Base-by-base conservation (phyloP, 2,888 invertebrate species). In the Nemurella pictetii region DNA sequence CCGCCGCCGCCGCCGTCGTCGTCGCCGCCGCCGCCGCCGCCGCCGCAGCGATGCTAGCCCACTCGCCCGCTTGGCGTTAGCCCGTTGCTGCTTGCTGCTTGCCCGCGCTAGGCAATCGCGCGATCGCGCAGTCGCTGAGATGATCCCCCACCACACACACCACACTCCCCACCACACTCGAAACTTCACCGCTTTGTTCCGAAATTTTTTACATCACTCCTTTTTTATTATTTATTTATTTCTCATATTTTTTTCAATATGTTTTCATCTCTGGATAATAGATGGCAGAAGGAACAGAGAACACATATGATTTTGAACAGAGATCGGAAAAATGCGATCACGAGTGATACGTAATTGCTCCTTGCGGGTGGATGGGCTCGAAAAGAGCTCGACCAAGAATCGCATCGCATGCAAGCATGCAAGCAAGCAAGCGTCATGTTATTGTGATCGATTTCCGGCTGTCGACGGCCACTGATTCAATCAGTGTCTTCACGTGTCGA, bases 251-350 rank as follows among this genome's bases (percentile, higher is more conserved):
- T 82, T 80, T 75, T 72, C 27, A 82, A 82, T 82, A 82, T 82
- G 82, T 72, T 82, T 82, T 82, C 82, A 55, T 55, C 82, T 26
- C 26, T 29, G 73, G 82, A 55, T 82, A 82, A 82, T 55, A 82
- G 82, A 82, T 82, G 82, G 82, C 82, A 72, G 55, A 55, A 82
- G 82, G 55, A 82, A 82, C 82, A 72, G 29, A 82, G 5, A 12
- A 55, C 55, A 55, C n/a, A n/a, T n/a, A n/a, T n/a, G n/a, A n/a
- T 55, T 55, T 55, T 20, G 9, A 55, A 7, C 15, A 55, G 55
- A 55, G 15, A 20, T 30, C 78, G 78, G 27, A 78, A 78, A 75
- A 78, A n/a, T n/a, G 55, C 55, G n/a, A n/a, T n/a, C 12, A 55
- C 20, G 55, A 55, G 55, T 20, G 5, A 55, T 55, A 55, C n/a